Percentiles rank a stretch among this genome's conserved stretches.
phyloP scores from a whole-genome alignment of 2,888 invertebrate genomes.

The Cataglyphis albicans region DNA sequence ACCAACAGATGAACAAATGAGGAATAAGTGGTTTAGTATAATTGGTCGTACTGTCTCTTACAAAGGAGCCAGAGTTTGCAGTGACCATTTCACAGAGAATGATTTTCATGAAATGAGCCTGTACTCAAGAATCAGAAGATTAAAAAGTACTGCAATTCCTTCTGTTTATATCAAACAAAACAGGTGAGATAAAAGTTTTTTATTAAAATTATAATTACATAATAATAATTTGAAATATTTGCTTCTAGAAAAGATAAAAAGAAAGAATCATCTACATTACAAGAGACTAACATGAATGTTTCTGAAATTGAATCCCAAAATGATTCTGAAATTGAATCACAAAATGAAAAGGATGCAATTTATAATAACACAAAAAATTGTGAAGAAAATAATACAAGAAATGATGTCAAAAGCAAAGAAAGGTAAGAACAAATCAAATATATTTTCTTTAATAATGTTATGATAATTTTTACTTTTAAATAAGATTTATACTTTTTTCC shows the following conservation, averaged over 20 bases:
- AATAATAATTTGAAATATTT: background rate
- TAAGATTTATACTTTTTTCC: background rate
- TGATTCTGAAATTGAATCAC: background rate
- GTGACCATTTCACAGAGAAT: conserved; percentile 13
- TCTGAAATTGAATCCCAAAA: background rate
- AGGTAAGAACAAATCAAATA: background rate
- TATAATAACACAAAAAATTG: background rate
- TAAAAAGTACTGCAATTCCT: conserved; percentile 21
- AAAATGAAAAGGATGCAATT: background rate
- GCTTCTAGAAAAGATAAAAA: background rate
- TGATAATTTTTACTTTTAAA: conserved; percentile 2
- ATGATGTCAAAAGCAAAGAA: background rate
- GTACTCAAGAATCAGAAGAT: background rate
- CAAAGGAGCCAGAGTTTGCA: conserved; percentile 23
- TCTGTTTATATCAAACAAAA: background rate
- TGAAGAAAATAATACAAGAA: background rate
- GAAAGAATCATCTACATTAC: background rate
- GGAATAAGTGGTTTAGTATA: background rate
- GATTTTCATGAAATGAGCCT: conserved; percentile 7
- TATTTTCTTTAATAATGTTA: background rate
- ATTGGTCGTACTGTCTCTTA: conserved; percentile 8
- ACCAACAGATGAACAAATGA: conserved; percentile 22
- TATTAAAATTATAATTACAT: conserved; percentile 4
- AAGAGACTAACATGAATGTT: background rate
- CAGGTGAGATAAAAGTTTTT: background rate